These are phyloP conservation scores for Stichodactyla helianthus DNA, from an alignment of 64 coral and sea anemone species.

Conservation along the genomic window DNA sequence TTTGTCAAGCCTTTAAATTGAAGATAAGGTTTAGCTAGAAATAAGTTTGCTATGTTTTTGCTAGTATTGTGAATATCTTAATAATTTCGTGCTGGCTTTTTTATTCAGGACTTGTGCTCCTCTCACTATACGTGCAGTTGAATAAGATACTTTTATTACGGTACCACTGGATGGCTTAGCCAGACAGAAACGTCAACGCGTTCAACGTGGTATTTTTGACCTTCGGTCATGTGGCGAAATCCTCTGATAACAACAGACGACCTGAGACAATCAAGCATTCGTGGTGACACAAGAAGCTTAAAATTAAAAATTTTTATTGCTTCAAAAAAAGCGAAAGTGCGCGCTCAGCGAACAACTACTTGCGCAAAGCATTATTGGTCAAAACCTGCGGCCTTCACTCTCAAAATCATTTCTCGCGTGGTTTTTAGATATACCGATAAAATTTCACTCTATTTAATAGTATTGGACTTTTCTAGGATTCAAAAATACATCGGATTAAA, in stretches of 20 bases:
- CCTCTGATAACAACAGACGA: not conserved
- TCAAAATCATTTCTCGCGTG: no score
- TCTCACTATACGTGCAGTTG: not conserved
- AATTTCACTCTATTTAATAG: no score
- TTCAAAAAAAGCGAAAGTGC: no score
- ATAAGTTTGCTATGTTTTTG: not conserved
- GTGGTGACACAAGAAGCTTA: not conserved
- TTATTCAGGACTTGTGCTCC: not conserved
- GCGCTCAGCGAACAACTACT: no score
- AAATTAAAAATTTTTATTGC: no score
- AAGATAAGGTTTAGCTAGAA: not conserved
- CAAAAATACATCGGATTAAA: no score
- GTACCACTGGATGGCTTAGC: not conserved
- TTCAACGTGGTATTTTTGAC: not conserved
- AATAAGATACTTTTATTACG: not conserved
- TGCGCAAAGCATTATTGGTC: no score
- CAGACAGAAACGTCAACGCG: not conserved
- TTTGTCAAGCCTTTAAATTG: not conserved
- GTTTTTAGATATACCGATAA: no score
- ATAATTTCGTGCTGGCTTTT: not conserved
- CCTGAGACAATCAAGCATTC: not conserved
- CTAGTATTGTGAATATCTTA: not conserved
- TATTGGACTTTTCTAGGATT: no score
- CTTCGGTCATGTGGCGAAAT: not conserved
- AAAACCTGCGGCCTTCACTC: no score